Evolutionary conservation across 1,140 invertebrate genomes (phyloP), one percentile per base, ranked within the genome.

Genomic region (Copidosoma floridanum): DNA sequence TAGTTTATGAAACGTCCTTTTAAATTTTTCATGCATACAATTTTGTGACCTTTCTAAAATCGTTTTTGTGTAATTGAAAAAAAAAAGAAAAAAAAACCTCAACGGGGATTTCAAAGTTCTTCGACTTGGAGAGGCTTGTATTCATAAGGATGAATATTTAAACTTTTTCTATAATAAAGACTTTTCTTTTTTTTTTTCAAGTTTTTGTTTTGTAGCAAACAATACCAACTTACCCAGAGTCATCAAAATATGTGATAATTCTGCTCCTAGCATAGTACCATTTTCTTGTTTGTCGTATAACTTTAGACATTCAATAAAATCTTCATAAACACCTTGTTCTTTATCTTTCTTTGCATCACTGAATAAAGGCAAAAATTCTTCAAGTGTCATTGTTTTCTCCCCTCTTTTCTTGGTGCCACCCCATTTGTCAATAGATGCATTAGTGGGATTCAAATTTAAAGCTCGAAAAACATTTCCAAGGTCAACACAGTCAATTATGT

Each of bases 241-340:
- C 63, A 97, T 83, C 59, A 99, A 89, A 65, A 94, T 95, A 86
- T 99, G 95, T 76, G 93, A 89, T 73, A 99, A 86, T 85, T 99
- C 97, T 84, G 94, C 97, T 70, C 87, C 86, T 75, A 98, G 88
- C 91, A 99, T 98, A 72, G 86, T 90, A 68, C 97, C 97, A 71
- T 99, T 94, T 79, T 98, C 97, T 76, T 88, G 86, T 83, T 99
- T 97, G 87, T 99, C 97, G 85, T 98, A 99, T 72, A 98, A 88
- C 82, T 99, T 99, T 82, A 99, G 86, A 85, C 95, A 98, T 84
- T 99, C 97, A 75, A 98, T 86, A 87, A 99, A 99, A 84, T 99
- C 97, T 77, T 98, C 97, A 79, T 93, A 98, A 74, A 91, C 91
- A 65, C 97, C 97, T 72, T 92, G 90, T 75, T 99, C 97, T 85